A percentile compares a stretch with the other conserved stretches of the same genome.
These are phyloP conservation scores for Dendrolimus houi DNA, from an alignment of 2,888 invertebrate genomes.

Conservation along the genomic window DNA sequence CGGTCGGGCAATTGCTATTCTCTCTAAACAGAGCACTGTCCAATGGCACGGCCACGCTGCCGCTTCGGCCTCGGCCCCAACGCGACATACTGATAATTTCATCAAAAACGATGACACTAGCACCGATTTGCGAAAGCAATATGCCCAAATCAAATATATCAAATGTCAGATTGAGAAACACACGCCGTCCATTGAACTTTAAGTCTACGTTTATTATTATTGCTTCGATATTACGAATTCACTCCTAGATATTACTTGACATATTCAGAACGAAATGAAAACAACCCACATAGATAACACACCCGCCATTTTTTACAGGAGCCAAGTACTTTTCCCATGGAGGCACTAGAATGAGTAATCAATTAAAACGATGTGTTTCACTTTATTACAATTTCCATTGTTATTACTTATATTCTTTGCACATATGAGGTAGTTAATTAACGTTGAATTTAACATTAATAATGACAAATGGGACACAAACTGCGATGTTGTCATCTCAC, in stretches of 20 bases:
- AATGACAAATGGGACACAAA: slow-evolving; percentile 67
- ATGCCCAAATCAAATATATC: slow-evolving; percentile 25
- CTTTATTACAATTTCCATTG: slow-evolving; percentile 35
- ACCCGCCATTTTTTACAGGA: slow-evolving; percentile 74
- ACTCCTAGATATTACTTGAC: slow-evolving; percentile 38
- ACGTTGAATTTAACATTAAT: slow-evolving; percentile 40
- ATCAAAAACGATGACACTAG: slow-evolving; percentile 68
- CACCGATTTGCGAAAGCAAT: slow-evolving; percentile 47
- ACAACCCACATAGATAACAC: slow-evolving; percentile 71
- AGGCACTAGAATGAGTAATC: slow-evolving; percentile 40
- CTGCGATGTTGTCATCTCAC: slow-evolving; percentile 76
- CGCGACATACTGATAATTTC: slow-evolving; percentile 78
- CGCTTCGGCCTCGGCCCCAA: slow-evolving; percentile 78
- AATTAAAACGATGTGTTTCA: slow-evolving; percentile 25
- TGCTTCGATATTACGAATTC: slow-evolving; percentile 8
- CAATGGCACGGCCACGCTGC: slow-evolving; percentile 79
- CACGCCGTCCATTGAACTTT: slow-evolving; percentile 37
- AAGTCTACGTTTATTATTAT: slow-evolving; percentile 14
- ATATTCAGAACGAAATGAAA: slow-evolving; percentile 57
- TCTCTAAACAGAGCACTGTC: slow-evolving; percentile 80
- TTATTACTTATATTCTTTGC: slow-evolving; percentile 48
- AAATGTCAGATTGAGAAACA: slow-evolving; percentile 50
- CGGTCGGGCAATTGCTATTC: slow-evolving; percentile 91
- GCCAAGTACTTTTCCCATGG: slow-evolving; percentile 57
- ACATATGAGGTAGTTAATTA: slow-evolving; percentile 57